Conservation (phyloP, 2,113 vertebrate genomes). For the Anser brachyrhynchus region DNA sequence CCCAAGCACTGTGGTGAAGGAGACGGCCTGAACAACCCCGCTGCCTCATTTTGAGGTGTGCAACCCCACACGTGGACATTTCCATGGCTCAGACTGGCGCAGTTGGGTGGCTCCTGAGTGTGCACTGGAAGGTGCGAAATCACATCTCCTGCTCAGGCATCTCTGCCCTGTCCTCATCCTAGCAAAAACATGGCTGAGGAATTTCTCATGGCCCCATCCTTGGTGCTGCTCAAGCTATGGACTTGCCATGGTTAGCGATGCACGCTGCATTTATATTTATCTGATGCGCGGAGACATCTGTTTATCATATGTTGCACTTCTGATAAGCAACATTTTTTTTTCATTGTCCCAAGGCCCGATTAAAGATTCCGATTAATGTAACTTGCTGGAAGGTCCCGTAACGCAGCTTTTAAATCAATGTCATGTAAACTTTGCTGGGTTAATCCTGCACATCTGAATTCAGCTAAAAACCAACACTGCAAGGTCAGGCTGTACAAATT, state of each 20-base stretch:
- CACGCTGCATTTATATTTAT: not conserved
- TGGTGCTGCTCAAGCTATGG: not conserved
- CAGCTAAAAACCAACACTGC: conserved; percentile 12
- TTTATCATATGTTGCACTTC: conserved; percentile 37
- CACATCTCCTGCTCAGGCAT: not conserved
- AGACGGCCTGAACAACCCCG: not conserved
- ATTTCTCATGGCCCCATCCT: not conserved
- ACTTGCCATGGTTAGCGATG: not conserved
- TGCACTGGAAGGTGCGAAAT: fast-evolving
- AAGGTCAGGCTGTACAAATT: conserved; percentile 53
- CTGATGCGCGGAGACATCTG: conserved; percentile 61
- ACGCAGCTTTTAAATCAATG: conserved; percentile 59
- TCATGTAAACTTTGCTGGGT: conserved; percentile 33
- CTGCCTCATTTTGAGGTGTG: fast-evolving
- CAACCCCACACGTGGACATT: fast-evolving
- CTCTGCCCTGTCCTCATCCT: not conserved
- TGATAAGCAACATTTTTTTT: conserved; percentile 24
- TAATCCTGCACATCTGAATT: conserved; percentile 66
- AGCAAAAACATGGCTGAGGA: fast-evolving
- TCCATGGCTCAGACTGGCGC: not conserved
- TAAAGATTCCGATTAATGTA: conserved; percentile 59
- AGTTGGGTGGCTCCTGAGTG: fast-evolving
- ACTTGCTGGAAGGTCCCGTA: conserved; percentile 35
- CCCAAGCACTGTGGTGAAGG: not conserved
- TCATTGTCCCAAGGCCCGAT: conserved; percentile 27